A percentile compares a stretch with the other conserved stretches of the same genome.
phyloP scores from a whole-genome alignment of 2,113 vertebrate genomes.

The Pterophyllum scalare region DNA sequence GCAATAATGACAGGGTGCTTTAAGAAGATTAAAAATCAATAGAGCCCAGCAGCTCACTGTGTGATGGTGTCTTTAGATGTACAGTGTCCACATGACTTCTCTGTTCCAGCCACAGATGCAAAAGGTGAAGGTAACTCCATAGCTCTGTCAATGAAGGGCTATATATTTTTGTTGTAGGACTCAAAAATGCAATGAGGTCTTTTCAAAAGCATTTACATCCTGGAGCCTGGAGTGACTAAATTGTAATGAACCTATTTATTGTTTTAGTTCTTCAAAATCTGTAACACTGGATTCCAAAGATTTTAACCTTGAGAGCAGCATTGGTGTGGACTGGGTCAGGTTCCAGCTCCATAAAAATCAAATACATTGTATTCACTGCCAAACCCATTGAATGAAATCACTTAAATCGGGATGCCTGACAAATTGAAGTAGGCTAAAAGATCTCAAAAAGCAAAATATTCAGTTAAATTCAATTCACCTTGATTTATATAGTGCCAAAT shows the following conservation, averaged over 20 bases:
- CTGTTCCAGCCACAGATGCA: neutral
- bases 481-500: no score
- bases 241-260: neutral
- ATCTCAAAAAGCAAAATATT: no score
- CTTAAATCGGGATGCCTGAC: no score
- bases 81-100: constrained; percentile 11
- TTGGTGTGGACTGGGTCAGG: neutral
- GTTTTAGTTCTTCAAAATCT: neutral
- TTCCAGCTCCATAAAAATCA: neutral
- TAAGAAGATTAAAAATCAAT: constrained; percentile 72
- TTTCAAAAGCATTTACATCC: neutral
- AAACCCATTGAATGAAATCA: no score
- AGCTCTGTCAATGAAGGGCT: neutral
- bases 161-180: neutral
- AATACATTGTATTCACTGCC: no score
- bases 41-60: constrained; percentile 25
- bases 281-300: neutral
- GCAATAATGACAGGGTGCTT: constrained; percentile 62
- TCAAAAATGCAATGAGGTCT: neutral
- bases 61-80: constrained; percentile 15
- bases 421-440: no score
- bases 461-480: no score
- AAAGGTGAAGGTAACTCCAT: constrained; percentile 29
- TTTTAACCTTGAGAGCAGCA: neutral
- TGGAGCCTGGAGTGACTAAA: neutral